phyloP scores from a whole-genome alignment of 1,140 invertebrate species.

The Cyclina sinensis region DNA sequence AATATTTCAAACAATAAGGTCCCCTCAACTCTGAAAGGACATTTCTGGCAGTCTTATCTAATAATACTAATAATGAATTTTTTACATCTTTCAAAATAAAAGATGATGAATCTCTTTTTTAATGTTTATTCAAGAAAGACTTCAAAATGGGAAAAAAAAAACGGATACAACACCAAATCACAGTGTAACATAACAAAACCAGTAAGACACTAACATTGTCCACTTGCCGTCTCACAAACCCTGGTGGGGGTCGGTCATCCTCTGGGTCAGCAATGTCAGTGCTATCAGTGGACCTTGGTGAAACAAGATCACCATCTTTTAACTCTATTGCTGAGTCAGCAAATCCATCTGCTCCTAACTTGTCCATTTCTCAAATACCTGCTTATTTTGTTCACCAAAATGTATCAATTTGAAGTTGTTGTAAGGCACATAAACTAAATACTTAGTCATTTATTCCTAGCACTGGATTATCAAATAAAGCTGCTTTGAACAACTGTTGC shows the following conservation, averaged over 20 bases:
- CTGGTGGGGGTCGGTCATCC: conserved; percentile 60
- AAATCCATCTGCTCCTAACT: not conserved
- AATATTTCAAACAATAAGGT: no score
- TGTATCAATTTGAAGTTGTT: no score
- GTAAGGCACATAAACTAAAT: not conserved
- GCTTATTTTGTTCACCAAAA: not conserved
- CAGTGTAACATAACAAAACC: conserved; percentile 19
- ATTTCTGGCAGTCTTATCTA: no score
- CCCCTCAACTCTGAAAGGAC: no score
- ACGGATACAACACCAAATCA: not conserved
- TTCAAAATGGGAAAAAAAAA: not conserved
- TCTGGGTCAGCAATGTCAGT: conserved; percentile 35
- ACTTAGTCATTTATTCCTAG: not conserved
- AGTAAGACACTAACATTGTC: conserved; percentile 59
- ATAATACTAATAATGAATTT: no score
- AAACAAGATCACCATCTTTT: conserved; percentile 26
- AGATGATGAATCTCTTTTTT: no score
- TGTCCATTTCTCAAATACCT: conserved; percentile 28
- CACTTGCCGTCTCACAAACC: conserved; percentile 59
- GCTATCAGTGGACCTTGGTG: conserved; percentile 32
- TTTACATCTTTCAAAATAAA: no score
- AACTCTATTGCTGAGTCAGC: conserved; percentile 59
- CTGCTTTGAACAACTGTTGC: not conserved
- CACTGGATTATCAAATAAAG: not conserved
- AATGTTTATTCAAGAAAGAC: no score